These are phyloP conservation scores for Coremacera marginata DNA, from an alignment of 2,888 invertebrate species.

Conservation along the genomic window DNA sequence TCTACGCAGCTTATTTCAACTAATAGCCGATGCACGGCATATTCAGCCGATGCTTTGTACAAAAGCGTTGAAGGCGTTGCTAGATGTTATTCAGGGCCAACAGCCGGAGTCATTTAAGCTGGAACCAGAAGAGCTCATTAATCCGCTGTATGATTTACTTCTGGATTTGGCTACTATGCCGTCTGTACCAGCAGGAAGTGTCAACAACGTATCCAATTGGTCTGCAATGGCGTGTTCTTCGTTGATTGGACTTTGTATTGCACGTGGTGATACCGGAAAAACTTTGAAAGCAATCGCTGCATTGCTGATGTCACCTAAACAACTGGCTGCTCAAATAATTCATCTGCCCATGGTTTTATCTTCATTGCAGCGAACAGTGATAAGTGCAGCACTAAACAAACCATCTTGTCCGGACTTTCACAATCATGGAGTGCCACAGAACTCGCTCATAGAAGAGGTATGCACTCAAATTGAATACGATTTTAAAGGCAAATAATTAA, in stretches of 20 bases:
- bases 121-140: constrained; percentile 73
- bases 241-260: constrained; percentile 90
- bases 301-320: constrained; percentile 85
- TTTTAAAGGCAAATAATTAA: background rate
- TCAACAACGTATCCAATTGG: constrained; percentile 74
- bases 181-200: constrained; percentile 69
- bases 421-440: constrained; percentile 86
- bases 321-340: constrained; percentile 83
- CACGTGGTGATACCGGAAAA: constrained; percentile 92
- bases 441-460: constrained; percentile 77
- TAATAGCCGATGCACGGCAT: constrained; percentile 88
- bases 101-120: constrained; percentile 68
- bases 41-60: constrained; percentile 89
- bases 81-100: constrained; percentile 86
- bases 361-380: constrained; percentile 88
- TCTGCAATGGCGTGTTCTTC: constrained; percentile 93
- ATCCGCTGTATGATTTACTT: constrained; percentile 86
- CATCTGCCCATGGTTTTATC: constrained; percentile 88
- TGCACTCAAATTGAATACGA: background rate
- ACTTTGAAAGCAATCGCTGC: constrained; percentile 88
- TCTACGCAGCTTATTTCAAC: constrained; percentile 87
- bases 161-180: constrained; percentile 84
- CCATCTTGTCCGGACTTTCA: constrained; percentile 89
- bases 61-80: constrained; percentile 86
- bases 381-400: constrained; percentile 88